Evolutionary conservation across 2,888 invertebrate genomes (phyloP).

Genomic region (Drosophila longiperda): DNA sequence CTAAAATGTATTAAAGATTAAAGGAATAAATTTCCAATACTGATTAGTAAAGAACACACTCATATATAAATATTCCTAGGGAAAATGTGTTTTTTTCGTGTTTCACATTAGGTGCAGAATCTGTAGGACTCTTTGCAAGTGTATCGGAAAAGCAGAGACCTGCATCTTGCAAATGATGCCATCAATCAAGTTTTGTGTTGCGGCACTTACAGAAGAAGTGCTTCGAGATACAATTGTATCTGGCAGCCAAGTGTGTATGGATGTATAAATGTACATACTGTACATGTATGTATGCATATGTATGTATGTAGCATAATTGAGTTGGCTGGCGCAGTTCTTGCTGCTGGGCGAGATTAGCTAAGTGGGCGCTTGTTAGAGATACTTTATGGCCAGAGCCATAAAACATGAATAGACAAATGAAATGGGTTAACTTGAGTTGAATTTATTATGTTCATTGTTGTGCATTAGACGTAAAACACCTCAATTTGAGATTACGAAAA

Average conservation of each 20-base stretch:
- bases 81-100: not conserved
- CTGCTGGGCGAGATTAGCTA: conserved; percentile 34
- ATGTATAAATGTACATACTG: not conserved
- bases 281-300: not conserved
- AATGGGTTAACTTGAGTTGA: conserved; percentile 27
- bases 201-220: conserved; percentile 36
- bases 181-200: conserved; percentile 60
- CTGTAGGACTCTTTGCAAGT: not conserved
- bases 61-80: not conserved
- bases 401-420: conserved; percentile 46
- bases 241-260: conserved; percentile 1
- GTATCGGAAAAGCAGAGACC: conserved; percentile 8
- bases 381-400: conserved; percentile 34
- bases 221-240: conserved; percentile 41
- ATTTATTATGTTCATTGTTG: conserved; percentile 56
- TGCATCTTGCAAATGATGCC: conserved; percentile 51
- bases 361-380: conserved; percentile 57
- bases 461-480: conserved; percentile 53
- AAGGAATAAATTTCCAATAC: not conserved
- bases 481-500: conserved; percentile 28
- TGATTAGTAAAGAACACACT: too few species aligned
- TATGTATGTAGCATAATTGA: conserved; percentile 27
- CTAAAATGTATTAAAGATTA: not conserved
- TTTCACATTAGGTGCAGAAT: not conserved
- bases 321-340: conserved; percentile 16